A percentile compares a stretch with the other conserved stretches of the same genome.
These are phyloP conservation scores for Alouatta palliata DNA, from an alignment of 2,113 vertebrate genomes.

Conservation along the genomic window DNA sequence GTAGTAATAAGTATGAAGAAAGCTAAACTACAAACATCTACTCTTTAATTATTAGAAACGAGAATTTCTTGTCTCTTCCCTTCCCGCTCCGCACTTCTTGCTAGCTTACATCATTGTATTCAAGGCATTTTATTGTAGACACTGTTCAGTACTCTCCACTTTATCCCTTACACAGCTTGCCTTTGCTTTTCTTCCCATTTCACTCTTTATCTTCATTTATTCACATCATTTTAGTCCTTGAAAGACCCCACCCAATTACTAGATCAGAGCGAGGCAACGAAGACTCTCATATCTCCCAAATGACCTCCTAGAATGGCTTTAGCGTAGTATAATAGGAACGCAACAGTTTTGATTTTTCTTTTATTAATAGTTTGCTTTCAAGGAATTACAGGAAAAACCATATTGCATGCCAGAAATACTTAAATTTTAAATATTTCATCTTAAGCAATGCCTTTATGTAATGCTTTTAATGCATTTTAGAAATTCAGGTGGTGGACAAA, in stretches of 20 bases:
- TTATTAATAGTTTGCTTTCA: neutral
- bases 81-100: neutral
- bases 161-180: neutral
- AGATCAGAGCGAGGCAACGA: neutral
- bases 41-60: constrained; percentile 1
- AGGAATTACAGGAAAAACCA: neutral
- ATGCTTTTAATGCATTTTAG: neutral
- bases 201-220: neutral
- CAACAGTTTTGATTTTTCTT: neutral
- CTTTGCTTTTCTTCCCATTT: neutral
- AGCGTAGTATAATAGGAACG: neutral
- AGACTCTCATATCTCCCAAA: neutral
- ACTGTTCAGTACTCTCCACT: neutral
- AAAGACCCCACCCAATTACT: neutral
- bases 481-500: neutral
- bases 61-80: neutral
- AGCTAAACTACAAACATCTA: neutral
- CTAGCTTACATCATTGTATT: neutral
- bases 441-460: neutral
- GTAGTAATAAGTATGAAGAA: neutral
- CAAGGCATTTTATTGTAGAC: neutral
- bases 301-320: neutral
- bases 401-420: neutral
- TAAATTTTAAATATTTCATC: constrained; percentile 13
- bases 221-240: neutral